A percentile compares a stretch with the other conserved stretches of the same genome.
phyloP scores from a whole-genome alignment of 2,797 vertebrate species.

The Acipenser ruthenus region DNA sequence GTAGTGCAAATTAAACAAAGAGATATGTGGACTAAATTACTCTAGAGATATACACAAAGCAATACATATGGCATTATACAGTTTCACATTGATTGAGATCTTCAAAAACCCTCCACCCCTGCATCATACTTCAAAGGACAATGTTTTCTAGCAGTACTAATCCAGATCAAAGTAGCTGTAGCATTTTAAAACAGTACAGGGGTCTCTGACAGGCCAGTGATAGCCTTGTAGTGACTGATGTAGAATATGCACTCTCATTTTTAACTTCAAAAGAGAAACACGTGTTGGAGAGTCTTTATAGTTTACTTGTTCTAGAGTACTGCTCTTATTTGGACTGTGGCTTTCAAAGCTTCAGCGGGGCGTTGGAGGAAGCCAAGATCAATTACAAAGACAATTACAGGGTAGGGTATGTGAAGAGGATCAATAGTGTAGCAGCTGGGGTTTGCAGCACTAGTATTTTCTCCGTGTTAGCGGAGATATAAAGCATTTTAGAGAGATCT shows the following conservation, averaged over 20 bases:
- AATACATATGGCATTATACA: neutral
- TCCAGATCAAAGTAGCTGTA: neutral
- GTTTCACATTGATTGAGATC: neutral
- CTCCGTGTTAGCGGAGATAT: too few relatives aligned
- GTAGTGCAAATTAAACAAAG: neutral
- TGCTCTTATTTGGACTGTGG: neutral
- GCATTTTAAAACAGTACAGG: neutral
- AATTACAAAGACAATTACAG: too few relatives aligned
- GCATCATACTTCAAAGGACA: neutral
- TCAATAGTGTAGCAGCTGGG: too few relatives aligned
- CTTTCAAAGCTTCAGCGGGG: too few relatives aligned
- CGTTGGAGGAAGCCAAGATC: too few relatives aligned
- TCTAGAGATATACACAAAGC: neutral
- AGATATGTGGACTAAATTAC: neutral
- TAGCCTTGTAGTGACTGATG: neutral
- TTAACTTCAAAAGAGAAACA: neutral
- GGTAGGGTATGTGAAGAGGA: too few relatives aligned
- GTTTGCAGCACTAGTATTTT: too few relatives aligned
- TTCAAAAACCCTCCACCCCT: neutral
- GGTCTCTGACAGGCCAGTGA: neutral
- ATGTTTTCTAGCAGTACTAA: neutral
- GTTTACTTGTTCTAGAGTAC: too few relatives aligned
- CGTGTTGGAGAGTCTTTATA: neutral
- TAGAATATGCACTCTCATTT: neutral
- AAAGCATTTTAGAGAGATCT: too few relatives aligned